Conservation (phyloP, 2,888 invertebrate genomes). For the Pristionchus maxplancki region DNA sequence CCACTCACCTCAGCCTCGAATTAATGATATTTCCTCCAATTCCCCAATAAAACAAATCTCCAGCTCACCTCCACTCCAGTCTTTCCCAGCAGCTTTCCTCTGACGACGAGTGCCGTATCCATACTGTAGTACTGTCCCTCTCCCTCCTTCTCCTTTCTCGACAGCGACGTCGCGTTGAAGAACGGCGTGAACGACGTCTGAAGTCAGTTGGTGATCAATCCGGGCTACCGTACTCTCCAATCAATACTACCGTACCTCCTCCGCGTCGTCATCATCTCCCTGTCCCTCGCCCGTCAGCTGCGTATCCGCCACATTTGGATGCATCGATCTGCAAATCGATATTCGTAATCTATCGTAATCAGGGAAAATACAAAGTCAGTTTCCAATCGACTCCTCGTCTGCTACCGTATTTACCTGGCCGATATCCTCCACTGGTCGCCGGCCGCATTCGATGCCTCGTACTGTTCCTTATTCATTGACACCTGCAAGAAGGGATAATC, state of each 20-base stretch:
- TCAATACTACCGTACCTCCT: slow-evolving; percentile 31
- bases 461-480: slow-evolving; percentile 36
- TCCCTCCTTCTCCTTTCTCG: neutral
- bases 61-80: slow-evolving; percentile 58
- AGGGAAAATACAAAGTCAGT: neutral
- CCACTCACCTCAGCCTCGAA: no score
- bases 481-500: neutral
- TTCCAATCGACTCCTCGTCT: neutral
- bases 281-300: neutral
- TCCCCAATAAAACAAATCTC: neutral
- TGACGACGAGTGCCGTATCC: slow-evolving; percentile 61
- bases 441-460: neutral
- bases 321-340: slow-evolving; percentile 8
- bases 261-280: neutral
- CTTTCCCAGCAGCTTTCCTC: slow-evolving; percentile 66
- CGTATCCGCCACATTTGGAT: slow-evolving; percentile 36
- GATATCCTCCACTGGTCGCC: slow-evolving; percentile 48
- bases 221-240: neutral
- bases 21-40: no score
- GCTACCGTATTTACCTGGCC: slow-evolving; percentile 37
- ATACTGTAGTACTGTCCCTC: neutral
- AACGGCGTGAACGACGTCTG: slow-evolving; percentile 26
- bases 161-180: slow-evolving; percentile 38
- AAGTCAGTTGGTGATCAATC: slow-evolving; percentile 57
- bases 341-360: neutral